Base-by-base conservation (phyloP, 2,888 invertebrate species). In the Psylliodes chrysocephalus region DNA sequence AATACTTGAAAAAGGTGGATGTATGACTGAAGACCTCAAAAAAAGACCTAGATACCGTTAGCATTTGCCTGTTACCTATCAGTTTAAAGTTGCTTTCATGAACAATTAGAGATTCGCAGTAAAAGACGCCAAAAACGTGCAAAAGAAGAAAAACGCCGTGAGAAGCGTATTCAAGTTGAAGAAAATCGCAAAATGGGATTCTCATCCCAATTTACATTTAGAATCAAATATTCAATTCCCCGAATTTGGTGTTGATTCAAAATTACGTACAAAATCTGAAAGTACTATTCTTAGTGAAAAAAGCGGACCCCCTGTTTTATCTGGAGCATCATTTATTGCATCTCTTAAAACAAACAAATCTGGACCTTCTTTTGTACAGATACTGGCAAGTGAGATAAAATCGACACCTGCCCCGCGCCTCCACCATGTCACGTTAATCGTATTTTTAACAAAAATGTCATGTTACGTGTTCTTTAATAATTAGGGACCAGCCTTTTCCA, bases 11-110 rank as follows among this genome's bases (percentile, higher is more conserved):
- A 91, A 97, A 77, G 88, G 90, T 0, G 89, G 92, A 70, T 92
- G 94, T 1, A 92, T 96, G 84, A 92, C 89, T 15, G 92, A 93
- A 84, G 93, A 94, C 74, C 76, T 94, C 77, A 85, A 96, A 73
- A 87, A 88, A 65, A 86, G 92, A 46, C 84, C 92, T 71, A 86
- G 92, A 49, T 94, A 92, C 76, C 82, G 95, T 49, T 88, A 91
- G 56, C 98, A 98, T 82, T 85, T 98, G 73, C 97, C 98, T 0
- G 85, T 96, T 5, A 92, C 94, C 64, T 94, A 95, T 76, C 92
- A 93, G 63, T 95, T 96, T 83, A 92, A 95, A 76, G 88, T 97
- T 33, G 94, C 93, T 33, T 63, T 72, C 17, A 49, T 92, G 94
- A 89, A 64, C 93, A 95, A 80, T 77, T 96, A 54, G 87, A 90